A percentile compares a stretch with the other conserved stretches of the same genome.
Evolutionary conservation across 2,797 vertebrate species (phyloP).

Genomic region (Molossus alvarezi): DNA sequence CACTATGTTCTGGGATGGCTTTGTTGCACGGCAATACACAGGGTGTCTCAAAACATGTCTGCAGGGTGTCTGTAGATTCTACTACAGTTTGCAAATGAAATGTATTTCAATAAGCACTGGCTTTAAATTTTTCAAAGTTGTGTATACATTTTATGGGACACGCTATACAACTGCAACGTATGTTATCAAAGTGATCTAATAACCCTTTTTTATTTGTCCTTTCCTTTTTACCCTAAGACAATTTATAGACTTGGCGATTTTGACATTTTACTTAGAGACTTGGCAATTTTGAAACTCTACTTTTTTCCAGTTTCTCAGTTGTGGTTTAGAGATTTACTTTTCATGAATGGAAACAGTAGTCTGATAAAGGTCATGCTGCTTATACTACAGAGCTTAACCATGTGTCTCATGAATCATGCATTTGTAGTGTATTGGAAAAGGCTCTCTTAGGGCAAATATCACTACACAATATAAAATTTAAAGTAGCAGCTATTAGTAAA

Average conservation of each 20-base stretch:
- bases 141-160: no score
- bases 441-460: not conserved
- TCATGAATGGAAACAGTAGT: not conserved
- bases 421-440: not conserved
- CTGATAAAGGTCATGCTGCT: not conserved
- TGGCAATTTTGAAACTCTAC: not conserved
- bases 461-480: not conserved
- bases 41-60: no score
- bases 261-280: not conserved
- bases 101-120: no score
- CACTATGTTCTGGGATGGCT: not conserved
- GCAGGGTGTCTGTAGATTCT: no score
- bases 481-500: not conserved
- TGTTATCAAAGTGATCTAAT: not conserved
- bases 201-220: not conserved
- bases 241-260: not conserved
- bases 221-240: not conserved
- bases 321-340: constrained; percentile 33
- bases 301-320: constrained; percentile 3
- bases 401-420: not conserved
- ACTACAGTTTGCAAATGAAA: no score
- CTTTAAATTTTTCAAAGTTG: no score
- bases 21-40: not conserved
- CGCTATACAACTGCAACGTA: not conserved
- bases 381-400: not conserved